These are phyloP conservation scores for Oreochromis tanganicae DNA, from an alignment of 2,113 vertebrate genomes.

Conservation along the genomic window DNA sequence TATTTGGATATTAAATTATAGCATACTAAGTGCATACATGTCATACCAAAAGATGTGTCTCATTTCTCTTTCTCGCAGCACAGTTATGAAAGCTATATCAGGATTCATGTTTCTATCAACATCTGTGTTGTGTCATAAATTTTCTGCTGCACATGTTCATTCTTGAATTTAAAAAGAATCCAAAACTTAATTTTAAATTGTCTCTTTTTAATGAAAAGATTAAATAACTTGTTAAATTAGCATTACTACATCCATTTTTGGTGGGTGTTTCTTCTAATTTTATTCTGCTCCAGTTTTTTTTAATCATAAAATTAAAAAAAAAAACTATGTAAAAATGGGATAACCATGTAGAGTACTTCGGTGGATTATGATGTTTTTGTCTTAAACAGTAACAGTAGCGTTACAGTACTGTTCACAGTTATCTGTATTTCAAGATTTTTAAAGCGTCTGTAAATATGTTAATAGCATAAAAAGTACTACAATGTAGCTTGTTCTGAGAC, in stretches of 20 bases:
- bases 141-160: not conserved
- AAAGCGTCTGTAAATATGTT: not conserved
- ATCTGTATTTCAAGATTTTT: not conserved
- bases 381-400: not conserved
- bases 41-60: conserved; percentile 34
- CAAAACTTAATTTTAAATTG: not conserved
- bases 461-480: not conserved
- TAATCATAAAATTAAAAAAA: not conserved
- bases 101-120: conserved; percentile 14
- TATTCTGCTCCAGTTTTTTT: not conserved
- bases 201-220: not conserved
- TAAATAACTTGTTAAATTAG: not conserved
- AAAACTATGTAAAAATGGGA: not conserved
- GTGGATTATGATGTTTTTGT: not conserved
- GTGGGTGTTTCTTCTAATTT: not conserved
- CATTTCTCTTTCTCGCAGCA: conserved; percentile 19
- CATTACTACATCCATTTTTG: not conserved
- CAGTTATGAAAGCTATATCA: not conserved
- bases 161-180: not conserved
- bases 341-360: not conserved
- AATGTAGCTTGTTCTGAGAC: not conserved
- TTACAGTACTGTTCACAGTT: not conserved
- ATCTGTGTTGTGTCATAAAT: not conserved
- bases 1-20: conserved; percentile 53
- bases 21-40: conserved; percentile 30